Evolutionary conservation across 2,888 invertebrate species (phyloP).

Genomic region (Tuberolachnus salignus): DNA sequence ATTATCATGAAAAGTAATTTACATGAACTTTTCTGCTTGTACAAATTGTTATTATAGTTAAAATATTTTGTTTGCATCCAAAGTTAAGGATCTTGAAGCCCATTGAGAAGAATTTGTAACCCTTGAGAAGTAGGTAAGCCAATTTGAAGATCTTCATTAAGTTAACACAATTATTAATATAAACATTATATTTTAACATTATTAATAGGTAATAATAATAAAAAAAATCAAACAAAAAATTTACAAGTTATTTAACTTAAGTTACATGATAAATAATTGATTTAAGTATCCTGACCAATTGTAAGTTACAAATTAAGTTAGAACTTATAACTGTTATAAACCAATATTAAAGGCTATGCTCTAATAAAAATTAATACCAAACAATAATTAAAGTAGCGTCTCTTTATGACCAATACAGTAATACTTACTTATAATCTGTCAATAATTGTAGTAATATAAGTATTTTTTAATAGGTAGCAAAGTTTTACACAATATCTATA

Average conservation of each 20-base stretch:
- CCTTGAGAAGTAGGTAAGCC: conserved; percentile 54
- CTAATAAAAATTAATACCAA: conserved; percentile 42
- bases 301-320: conserved; percentile 52
- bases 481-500: conserved; percentile 7
- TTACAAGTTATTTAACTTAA: conserved; percentile 45
- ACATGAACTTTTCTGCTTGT: conserved; percentile 48
- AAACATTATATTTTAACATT: conserved; percentile 48
- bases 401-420: conserved; percentile 55
- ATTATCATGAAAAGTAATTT: conserved; percentile 50
- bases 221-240: conserved; percentile 51
- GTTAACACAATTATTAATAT: conserved; percentile 47
- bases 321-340: conserved; percentile 36
- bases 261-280: conserved; percentile 48
- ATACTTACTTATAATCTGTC: conserved; percentile 44
- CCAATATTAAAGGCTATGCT: conserved; percentile 39
- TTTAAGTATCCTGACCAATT: conserved; percentile 34
- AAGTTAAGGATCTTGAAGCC: conserved; percentile 53
- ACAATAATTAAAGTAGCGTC: conserved; percentile 52
- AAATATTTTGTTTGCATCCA: conserved; percentile 52
- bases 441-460: neutral
- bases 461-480: neutral
- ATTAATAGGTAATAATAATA: conserved; percentile 37
- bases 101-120: conserved; percentile 54
- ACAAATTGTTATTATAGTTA: conserved; percentile 49
- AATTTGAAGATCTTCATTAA: conserved; percentile 55